Base-by-base conservation (phyloP, 1,140 invertebrate genomes). In the Maconellicoccus hirsutus region DNA sequence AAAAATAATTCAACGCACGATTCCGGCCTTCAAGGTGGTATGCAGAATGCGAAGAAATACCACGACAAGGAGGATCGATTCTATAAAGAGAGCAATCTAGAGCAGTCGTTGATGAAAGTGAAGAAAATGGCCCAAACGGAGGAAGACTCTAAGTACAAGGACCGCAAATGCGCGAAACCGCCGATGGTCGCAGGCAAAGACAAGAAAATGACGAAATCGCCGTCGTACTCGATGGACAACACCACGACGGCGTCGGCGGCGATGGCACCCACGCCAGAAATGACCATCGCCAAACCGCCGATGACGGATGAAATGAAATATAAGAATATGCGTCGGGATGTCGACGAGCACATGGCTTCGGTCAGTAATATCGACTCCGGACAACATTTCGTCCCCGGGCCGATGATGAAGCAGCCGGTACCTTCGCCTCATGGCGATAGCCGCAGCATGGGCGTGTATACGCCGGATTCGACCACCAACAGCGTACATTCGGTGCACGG, bases 391-490 rank as follows among this genome's bases (percentile, higher is more conserved):
- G 16, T 59, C 52, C 4, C 4, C 21, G 21, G 52, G 6, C 4
- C 6, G 16, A 19, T 59, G 21, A 81, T 76, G 76, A 82, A 59
- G 21, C 52, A 59, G 21, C 21, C 52, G 4, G 16, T 59, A 22
- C 52, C 76, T 76, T 85, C 78, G 71, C 84, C 77, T 74, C 83
- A 82, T 70, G 82, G 85, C 0, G 87, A 89, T 42, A 79, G 89
- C 71, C 85, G 87, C 16, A 90, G 87, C 1, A 86, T 92, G 84
- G 89, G 89, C 0, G 89, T 92, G 0, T 92, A 91, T 74, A 91
- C 89, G 0, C 89, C 90, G 0, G 90, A 93, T 76, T 91, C 89
- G 0, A 90, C 88, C 0, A 92, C 89, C 27, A 91, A 92, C 76
- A 92, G 90, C 0, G 89, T 91, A 4, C 89, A 91, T 74, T 90